Conservation (phyloP, 2,113 vertebrate genomes). For the Microtus richardsoni region DNA sequence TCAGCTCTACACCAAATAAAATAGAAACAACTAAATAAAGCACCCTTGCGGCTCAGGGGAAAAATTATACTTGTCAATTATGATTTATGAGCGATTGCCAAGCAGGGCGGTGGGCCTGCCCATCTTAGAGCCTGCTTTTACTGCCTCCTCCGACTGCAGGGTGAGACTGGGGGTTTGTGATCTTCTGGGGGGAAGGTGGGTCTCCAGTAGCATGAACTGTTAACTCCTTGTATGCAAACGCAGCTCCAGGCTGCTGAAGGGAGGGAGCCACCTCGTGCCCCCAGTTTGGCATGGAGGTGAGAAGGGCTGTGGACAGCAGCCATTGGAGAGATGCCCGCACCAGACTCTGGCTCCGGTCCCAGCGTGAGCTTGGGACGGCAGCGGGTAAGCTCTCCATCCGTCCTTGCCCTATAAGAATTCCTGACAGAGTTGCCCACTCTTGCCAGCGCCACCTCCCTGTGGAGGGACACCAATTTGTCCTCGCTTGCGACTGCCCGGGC, state of each 20-base stretch:
- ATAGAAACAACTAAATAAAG: slow-evolving; percentile 76
- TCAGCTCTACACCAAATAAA: slow-evolving; percentile 66
- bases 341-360: slow-evolving; percentile 67
- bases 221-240: slow-evolving; percentile 14
- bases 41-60: slow-evolving; percentile 12
- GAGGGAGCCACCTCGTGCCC: background rate
- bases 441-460: background rate
- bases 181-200: slow-evolving; percentile 21
- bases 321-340: slow-evolving; percentile 48
- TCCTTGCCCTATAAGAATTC: slow-evolving; percentile 75
- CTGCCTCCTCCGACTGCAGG: slow-evolving; percentile 35
- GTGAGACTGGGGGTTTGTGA: slow-evolving; percentile 3
- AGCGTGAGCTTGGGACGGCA: background rate
- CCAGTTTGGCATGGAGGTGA: slow-evolving; percentile 26
- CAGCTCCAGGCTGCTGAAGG: background rate
- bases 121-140: background rate
- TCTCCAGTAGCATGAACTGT: background rate
- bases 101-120: slow-evolving; percentile 52
- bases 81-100: slow-evolving; percentile 57
- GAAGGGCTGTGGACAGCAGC: slow-evolving; percentile 58
- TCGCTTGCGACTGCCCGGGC: slow-evolving; percentile 75
- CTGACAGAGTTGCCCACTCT: slow-evolving; percentile 36
- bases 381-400: slow-evolving; percentile 62
- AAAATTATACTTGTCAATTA: slow-evolving; percentile 72
- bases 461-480: slow-evolving; percentile 80